Evolutionary conservation across 2,797 vertebrate genomes (phyloP), one percentile per base, ranked within the genome.

Genomic region (Hippocampus kuda): DNA sequence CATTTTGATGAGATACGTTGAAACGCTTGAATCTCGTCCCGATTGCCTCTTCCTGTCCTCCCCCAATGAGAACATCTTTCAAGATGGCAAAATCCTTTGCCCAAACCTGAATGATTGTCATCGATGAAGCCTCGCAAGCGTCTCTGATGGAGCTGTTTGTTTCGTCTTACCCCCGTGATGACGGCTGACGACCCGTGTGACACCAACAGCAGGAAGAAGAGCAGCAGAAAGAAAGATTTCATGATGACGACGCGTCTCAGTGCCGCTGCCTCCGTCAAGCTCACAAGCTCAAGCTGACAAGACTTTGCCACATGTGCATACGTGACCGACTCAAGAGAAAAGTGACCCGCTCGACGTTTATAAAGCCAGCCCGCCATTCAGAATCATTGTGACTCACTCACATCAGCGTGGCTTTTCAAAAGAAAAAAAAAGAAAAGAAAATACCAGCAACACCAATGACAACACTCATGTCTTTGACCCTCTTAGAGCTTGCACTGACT

Each of bases 91-190:
- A 59, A 59, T 59, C 26, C 27, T 15, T 30, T 24, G 12, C 56
- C 27, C 27, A 60, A 3, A 60, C 20, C 34, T 34, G 30, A 30
- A 34, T 10, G 59, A 34, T 30, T 18, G 12, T 64, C 30, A 42
- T 22, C 7, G 34, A 12, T 63, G 11, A 46, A 44, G 42, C 3
- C 11, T 8, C 11, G 5, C n/a, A 65, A n/a, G 12, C 34, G 34
- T 34, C 34, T 5, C n/a, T 7, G 26, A 59, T 65, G 42, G 13
- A 16, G n/a, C 24, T 18, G 69, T 70, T 49, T 46, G 60, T 57
- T 68, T 48, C 18, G 65, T 90, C 91, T 90, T 74, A 92, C 92
- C 90, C 91, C 91, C 8, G 91, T 93, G 76, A 93, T 92, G 79
- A 92, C 81, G 0, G 90, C 90, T 24, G 88, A 78, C 2, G 84